phyloP scores from a whole-genome alignment of 2,888 invertebrate species.

The Argynnis bischoffii region DNA sequence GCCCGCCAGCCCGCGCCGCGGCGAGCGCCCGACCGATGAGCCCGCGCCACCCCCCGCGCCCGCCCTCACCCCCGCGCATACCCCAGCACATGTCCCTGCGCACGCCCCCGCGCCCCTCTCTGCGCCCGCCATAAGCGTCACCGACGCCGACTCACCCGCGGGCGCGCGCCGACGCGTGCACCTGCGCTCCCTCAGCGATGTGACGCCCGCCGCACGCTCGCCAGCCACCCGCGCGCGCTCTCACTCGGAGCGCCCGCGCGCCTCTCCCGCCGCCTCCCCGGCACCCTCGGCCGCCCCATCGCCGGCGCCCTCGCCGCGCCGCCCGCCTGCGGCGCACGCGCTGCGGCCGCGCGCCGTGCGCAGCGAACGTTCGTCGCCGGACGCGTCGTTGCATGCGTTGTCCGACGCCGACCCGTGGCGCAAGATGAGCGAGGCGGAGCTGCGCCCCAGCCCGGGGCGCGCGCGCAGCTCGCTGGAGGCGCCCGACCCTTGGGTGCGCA shows the following conservation, averaged over 20 bases:
- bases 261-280: constrained; percentile 52
- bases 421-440: constrained; percentile 63
- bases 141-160: constrained; percentile 65
- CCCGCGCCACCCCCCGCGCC: constrained; percentile 43
- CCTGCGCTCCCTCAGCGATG: constrained; percentile 74
- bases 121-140: constrained; percentile 70
- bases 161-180: constrained; percentile 67
- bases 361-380: constrained; percentile 42
- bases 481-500: constrained; percentile 45
- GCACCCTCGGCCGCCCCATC: constrained; percentile 44
- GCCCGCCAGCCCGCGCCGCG: constrained; percentile 55
- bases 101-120: constrained; percentile 40
- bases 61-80: constrained; percentile 49
- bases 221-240: constrained; percentile 66
- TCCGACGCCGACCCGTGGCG: constrained; percentile 62
- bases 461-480: constrained; percentile 27
- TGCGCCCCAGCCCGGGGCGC: constrained; percentile 42
- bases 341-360: constrained; percentile 41
- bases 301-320: constrained; percentile 46
- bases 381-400: constrained; percentile 42
- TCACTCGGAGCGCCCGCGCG: constrained; percentile 69
- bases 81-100: constrained; percentile 48
- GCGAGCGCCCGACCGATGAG: constrained; percentile 52
- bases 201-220: constrained; percentile 69
- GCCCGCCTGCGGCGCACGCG: constrained; percentile 40